These are phyloP conservation scores for Scomber colias DNA, from an alignment of 2,113 vertebrate genomes.

Conservation along the genomic window DNA sequence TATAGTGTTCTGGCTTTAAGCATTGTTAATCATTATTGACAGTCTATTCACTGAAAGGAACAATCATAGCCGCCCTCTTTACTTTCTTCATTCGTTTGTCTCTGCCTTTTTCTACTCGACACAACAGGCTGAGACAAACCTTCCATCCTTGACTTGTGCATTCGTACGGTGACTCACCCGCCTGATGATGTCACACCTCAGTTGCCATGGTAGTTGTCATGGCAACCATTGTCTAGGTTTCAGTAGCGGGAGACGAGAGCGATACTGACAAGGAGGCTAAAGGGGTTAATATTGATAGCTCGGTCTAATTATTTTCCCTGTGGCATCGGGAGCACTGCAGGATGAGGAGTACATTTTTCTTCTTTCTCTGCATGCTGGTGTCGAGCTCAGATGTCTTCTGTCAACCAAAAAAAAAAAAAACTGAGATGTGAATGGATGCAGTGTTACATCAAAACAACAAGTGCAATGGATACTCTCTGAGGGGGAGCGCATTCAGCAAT, in stretches of 20 bases:
- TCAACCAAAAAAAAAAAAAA: not conserved
- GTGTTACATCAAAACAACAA: constrained; percentile 16
- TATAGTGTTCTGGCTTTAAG: not conserved
- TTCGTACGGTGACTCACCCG: constrained; percentile 74
- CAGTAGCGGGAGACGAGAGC: constrained; percentile 35
- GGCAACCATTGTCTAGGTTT: constrained; percentile 68
- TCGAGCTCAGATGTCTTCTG: not conserved
- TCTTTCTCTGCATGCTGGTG: not conserved
- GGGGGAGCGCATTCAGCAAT: not conserved
- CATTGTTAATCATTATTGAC: not conserved
- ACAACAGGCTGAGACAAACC: constrained; percentile 44
- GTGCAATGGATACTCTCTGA: constrained; percentile 28
- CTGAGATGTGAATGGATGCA: not conserved
- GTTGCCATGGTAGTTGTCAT: constrained; percentile 80
- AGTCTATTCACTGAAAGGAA: not conserved
- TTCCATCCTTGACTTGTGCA: constrained; percentile 43
- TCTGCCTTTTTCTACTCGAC: not conserved
- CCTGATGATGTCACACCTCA: constrained; percentile 75
- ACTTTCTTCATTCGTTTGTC: not conserved
- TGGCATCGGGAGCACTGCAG: not conserved
- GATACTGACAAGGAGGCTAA: constrained; percentile 39
- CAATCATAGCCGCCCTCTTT: not conserved
- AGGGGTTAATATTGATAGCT: constrained; percentile 62
- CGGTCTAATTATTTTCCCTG: constrained; percentile 36
- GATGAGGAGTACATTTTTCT: not conserved